Evolutionary conservation across 2,113 vertebrate species (phyloP), one percentile per base, ranked within the genome.

Genomic region (Antennarius striatus): DNA sequence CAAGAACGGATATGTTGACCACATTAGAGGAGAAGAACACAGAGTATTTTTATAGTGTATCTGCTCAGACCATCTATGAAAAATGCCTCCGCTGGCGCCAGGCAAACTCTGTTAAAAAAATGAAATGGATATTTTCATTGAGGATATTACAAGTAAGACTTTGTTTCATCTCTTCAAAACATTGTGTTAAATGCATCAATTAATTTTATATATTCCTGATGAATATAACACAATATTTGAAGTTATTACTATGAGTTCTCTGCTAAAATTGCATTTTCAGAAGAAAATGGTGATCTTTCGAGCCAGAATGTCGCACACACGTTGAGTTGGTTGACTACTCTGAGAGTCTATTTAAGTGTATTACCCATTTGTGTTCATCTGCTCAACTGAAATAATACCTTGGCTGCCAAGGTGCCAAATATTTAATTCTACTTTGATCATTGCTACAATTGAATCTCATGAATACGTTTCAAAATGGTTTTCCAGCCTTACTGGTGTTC

Each of bases 381-480:
- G 58, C 75, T 81, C 50, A 58, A 40, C 36, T 22, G 15, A 56
- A 77, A 77, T 86, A 47, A 55, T 32, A 75, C 80, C 9, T 53
- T 22, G 7, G 22, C 54, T 51, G 51, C 54, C 56, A 8, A 1
- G 40, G 29, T 14, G 48, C 7, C 58, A 58, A 80, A 9, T 32
- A 68, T 52, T 59, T 42, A 52, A 52, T 5, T 6, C 51, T 67
- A 6, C 36, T 68, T 75, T 81, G 43, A 75, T 74, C 45, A 57
- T 47, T 9, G 15, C 74, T 50, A 28, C 47, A 60, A n/a, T 86
- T 59, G 45, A 64, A 64, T 70, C 62, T 84, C 40, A 71, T 70
- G 83, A 86, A 87, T 81, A 75, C 80, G 74, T 83, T 82, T 79
- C 73, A 80, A 80, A 83, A 57, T 39, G 62, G 73, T 4, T 79